Evolutionary conservation across 2,888 invertebrate species (phyloP).

Genomic region (Aleiodes leptofemur): DNA sequence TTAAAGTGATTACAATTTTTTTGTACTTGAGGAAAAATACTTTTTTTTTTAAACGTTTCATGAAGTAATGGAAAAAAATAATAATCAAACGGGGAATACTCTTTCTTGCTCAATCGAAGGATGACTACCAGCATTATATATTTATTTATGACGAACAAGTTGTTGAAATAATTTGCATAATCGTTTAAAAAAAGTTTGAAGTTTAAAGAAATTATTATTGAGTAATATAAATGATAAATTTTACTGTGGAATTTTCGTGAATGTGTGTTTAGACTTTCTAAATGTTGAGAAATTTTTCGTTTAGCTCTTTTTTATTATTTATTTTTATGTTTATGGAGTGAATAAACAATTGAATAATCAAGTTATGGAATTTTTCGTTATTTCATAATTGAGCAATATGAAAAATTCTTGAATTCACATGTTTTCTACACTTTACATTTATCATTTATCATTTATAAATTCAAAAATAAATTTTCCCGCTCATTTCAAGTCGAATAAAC

Average conservation of each 20-base stretch:
- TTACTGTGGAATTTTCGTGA: not conserved
- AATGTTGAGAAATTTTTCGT: too few species aligned
- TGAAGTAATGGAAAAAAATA: not conserved
- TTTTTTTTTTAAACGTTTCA: not conserved
- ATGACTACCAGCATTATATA: slow-evolving; percentile 6
- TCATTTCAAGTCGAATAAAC: too few species aligned
- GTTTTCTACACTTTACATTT: not conserved
- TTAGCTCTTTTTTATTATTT: too few species aligned
- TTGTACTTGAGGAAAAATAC: not conserved
- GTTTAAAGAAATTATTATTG: not conserved
- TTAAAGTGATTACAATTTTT: not conserved
- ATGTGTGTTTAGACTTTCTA: too few species aligned
- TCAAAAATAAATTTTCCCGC: too few species aligned
- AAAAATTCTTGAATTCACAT: too few species aligned
- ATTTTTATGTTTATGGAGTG: too few species aligned
- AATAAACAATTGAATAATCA: too few species aligned
- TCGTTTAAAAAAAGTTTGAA: not conserved
- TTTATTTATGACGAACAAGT: slow-evolving; percentile 2
- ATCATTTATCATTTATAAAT: not conserved
- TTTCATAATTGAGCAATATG: too few species aligned
- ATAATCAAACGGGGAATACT: not conserved
- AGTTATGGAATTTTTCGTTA: too few species aligned
- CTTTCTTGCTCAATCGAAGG: slow-evolving; percentile 13
- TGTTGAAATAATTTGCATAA: slow-evolving; percentile 9
- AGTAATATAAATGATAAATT: not conserved